Evolutionary conservation across 2,797 vertebrate species (phyloP), one percentile per base, ranked within the genome.

Genomic region (Kryptopterus vitreolus): DNA sequence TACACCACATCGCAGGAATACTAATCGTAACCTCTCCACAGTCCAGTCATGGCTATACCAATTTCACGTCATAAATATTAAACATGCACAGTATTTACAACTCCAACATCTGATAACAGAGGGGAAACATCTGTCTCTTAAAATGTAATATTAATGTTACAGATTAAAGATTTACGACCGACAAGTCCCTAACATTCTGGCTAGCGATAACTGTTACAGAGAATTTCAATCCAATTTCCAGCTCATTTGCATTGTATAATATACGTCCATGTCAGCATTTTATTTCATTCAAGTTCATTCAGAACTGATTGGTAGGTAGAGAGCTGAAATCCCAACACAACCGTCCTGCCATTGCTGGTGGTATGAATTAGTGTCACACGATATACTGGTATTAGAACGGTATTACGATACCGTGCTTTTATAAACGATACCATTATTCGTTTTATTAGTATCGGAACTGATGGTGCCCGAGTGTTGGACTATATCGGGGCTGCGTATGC

Each of bases 11-110:
- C 43, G 33, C 1, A 2, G 31, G 31, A 57, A 73, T 55, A 72
- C 29, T 35, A 72, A 38, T 38, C 33, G 4, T 33, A 38, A 73
- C 20, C 22, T 38, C 31, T 57, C 18, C 53, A 57, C 52, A 57
- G 31, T 73, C 33, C 52, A 73, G 31, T 73, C 52, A 2, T 57
- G 52, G 31, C 10, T 57, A 43, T 43, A 73, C 52, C 70, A 57
- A 73, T 73, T 73, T 73, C 52, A 73, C 9, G 33, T 71, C 29
- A 71, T 71, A 8, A 73, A 73, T 73, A 73, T 72, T 72, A 72
- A 72, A 72, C 35, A 10, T 18, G 12, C 24, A 38, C 31, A 57
- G 52, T 57, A 38, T 73, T 24, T 73, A 57, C 52, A 57, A 38
- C 52, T 35, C n/a, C 29, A 53, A 55, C 11, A 71, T 31, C 24